Conservation (phyloP, 2,888 invertebrate species). For the Epirrhoe alternata region DNA sequence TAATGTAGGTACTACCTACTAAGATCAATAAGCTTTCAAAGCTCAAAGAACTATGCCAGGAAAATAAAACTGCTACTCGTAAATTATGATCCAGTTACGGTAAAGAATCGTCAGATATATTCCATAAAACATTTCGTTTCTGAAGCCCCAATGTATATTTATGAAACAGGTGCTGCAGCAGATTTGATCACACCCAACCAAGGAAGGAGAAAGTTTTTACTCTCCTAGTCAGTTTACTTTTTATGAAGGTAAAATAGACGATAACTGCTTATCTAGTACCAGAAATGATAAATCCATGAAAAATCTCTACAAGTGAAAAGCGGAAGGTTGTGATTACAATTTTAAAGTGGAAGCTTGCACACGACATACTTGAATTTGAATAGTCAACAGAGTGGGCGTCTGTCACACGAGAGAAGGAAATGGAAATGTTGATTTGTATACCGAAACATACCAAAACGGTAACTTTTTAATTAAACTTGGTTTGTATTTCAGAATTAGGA, state of each 20-base stretch:
- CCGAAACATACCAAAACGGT: neutral
- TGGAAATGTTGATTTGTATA: slow-evolving; percentile 9
- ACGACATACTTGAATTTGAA: slow-evolving; percentile 13
- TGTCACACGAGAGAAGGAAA: slow-evolving; percentile 20
- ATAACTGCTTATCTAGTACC: no score
- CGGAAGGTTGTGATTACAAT: slow-evolving; percentile 11
- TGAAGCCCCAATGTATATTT: neutral
- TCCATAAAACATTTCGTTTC: neutral
- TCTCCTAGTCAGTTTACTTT: no score
- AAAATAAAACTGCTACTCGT: neutral
- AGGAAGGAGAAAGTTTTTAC: neutral
- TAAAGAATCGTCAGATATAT: neutral
- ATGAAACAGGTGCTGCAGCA: neutral
- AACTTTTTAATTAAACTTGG: neutral
- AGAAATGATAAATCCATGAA: no score
- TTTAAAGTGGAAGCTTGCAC: slow-evolving; percentile 7
- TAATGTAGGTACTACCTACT: no score
- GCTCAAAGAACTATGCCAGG: neutral
- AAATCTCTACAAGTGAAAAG: neutral
- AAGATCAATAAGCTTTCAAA: no score
- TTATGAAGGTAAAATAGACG: no score
- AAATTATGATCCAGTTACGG: neutral
- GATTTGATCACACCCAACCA: neutral
- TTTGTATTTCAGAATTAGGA: neutral
- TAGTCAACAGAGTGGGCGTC: neutral